phyloP scores from a whole-genome alignment of 2,888 invertebrate species.

The Callimorpha dominula region DNA sequence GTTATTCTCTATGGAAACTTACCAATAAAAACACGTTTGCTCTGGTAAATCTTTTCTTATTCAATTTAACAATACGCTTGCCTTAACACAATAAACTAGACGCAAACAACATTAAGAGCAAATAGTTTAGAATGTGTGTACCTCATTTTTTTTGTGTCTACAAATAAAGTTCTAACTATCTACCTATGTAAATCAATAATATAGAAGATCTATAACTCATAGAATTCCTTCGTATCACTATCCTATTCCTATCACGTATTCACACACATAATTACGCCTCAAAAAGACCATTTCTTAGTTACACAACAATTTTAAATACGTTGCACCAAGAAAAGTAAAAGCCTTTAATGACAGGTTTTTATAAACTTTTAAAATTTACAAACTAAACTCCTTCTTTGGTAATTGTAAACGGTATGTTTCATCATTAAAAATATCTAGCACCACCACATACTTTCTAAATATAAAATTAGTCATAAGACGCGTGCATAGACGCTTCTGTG shows the following conservation, averaged over 20 bases:
- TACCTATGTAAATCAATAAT: background rate
- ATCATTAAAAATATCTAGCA: background rate
- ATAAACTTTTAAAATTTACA: background rate
- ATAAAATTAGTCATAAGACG: conserved; percentile 12
- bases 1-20: no score
- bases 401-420: background rate
- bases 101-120: background rate
- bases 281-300: background rate
- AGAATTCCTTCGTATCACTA: background rate
- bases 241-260: no score
- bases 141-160: background rate
- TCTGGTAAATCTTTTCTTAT: no score
- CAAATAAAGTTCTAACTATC: background rate
- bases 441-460: background rate
- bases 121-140: background rate
- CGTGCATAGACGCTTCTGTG: background rate
- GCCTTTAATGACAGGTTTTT: background rate
- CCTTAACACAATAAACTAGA: no score
- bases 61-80: no score
- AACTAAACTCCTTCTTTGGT: background rate
- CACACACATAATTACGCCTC: no score
- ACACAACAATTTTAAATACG: background rate
- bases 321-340: background rate
- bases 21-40: no score
- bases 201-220: background rate